Base-by-base conservation (phyloP, 2,888 invertebrate species). In the Gasteruption jaculator region DNA sequence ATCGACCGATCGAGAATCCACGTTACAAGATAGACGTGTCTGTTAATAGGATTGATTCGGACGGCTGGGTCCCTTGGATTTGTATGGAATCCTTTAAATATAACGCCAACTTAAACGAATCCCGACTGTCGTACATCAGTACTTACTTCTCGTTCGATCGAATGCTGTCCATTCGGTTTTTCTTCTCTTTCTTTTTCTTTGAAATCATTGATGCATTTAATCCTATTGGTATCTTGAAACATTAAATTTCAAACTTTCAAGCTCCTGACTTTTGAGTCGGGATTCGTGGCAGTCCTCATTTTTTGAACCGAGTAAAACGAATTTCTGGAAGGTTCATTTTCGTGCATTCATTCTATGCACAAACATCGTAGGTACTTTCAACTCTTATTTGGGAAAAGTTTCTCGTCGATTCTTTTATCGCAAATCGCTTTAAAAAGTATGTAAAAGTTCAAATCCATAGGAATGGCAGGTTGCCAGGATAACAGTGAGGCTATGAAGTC, bases 401-500 rank as follows among this genome's bases (percentile, higher is more conserved):
- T n/a, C n/a, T n/a, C n/a, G n/a, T n/a, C n/a, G n/a, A n/a, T n/a
- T n/a, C n/a, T n/a, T n/a, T n/a, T n/a, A n/a, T n/a, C n/a, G n/a
- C n/a, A n/a, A n/a, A n/a, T n/a, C n/a, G n/a, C n/a, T n/a, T n/a
- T n/a, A n/a, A n/a, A n/a, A n/a, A n/a, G n/a, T n/a, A n/a, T n/a
- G n/a, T n/a, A n/a, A n/a, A n/a, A n/a, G n/a, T n/a, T n/a, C n/a
- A n/a, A n/a, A n/a, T n/a, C n/a, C 57, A 52, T 49, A 54, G 53
- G 53, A 57, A 61, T 57, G 63, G 60, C 59, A 60, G 61, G 52
- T 60, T 55, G 61, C 56, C 57, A 58, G 58, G 57, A 63, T 62
- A 59, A 54, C 58, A 61, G 58, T 60, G 60, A 59, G n/a, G 58
- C 57, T 58, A 56, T 53, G 50, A 43, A 64, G 65, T 65, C 67